Conservation (phyloP, 2,113 vertebrate species). For the Cyprinodon brontotheroides region DNA sequence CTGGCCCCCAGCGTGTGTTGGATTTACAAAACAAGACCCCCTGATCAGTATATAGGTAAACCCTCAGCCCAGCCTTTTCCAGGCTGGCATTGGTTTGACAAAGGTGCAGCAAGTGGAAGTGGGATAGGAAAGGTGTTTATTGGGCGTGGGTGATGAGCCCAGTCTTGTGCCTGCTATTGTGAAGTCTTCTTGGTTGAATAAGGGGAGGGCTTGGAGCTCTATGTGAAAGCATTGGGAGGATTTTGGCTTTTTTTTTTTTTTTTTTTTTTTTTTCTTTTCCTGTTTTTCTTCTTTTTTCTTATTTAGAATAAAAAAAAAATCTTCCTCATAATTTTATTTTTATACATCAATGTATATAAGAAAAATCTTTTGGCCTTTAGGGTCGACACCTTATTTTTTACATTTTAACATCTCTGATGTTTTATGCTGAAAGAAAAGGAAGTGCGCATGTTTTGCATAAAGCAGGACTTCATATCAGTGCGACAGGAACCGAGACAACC, state of each 20-base stretch:
- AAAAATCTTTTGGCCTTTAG: conserved; percentile 14
- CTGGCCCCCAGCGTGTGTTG: conserved; percentile 28
- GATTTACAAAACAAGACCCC: conserved; percentile 47
- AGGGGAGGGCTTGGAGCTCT: conserved; percentile 56
- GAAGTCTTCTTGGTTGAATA: conserved; percentile 70
- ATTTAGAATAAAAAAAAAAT: conserved; percentile 24
- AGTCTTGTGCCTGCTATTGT: conserved; percentile 66
- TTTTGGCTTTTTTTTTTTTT: conserved; percentile 32
- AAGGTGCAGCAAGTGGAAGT: conserved; percentile 38
- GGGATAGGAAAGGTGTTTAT: conserved; percentile 50
- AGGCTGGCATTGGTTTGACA: conserved; percentile 39
- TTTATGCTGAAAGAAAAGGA: neutral
- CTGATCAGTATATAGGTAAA: conserved; percentile 28
- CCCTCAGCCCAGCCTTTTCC: conserved; percentile 34
- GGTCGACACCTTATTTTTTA: neutral
- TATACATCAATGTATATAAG: conserved; percentile 32
- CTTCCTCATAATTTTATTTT: conserved; percentile 45
- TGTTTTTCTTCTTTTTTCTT: conserved; percentile 34
- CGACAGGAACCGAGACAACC: conserved; percentile 32
- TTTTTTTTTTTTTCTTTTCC: no score
- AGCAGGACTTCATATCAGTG: conserved; percentile 8
- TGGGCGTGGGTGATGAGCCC: conserved; percentile 47
- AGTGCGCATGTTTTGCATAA: conserved; percentile 45
- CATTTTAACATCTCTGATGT: conserved; percentile 41
- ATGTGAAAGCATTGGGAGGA: conserved; percentile 73